These are phyloP conservation scores for Hydroisotoma schaefferi DNA, from an alignment of 2,888 invertebrate species.

Conservation along the genomic window DNA sequence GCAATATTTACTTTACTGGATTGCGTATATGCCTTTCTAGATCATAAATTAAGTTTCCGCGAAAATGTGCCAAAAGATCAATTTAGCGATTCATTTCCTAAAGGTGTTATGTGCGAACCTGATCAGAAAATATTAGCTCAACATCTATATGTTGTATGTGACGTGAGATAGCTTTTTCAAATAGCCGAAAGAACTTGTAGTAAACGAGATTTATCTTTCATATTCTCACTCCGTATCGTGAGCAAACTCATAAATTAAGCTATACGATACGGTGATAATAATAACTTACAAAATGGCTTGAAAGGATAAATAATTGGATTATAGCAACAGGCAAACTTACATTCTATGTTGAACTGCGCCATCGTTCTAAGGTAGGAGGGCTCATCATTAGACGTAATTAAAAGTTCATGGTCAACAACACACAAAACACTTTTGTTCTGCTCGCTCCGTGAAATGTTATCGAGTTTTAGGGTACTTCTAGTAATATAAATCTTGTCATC, in stretches of 20 bases:
- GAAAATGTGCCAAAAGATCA: constrained; percentile 14
- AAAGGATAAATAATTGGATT: no score
- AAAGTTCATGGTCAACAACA: constrained; percentile 68
- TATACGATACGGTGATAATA: background rate
- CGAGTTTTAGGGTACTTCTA: constrained; percentile 64
- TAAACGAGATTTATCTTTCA: no score
- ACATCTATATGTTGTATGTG: no score
- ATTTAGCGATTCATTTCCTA: constrained; percentile 11
- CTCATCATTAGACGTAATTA: constrained; percentile 55
- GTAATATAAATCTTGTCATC: constrained; percentile 49
- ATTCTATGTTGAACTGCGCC: constrained; percentile 64
- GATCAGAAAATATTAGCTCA: no score
- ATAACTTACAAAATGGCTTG: background rate
- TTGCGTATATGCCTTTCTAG: no score
- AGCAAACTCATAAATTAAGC: background rate
- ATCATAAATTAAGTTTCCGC: constrained; percentile 3
- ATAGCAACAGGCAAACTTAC: no score
- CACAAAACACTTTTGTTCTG: constrained; percentile 84
- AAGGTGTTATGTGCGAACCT: no score
- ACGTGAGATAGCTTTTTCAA: no score
- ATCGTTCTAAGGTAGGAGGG: constrained; percentile 33
- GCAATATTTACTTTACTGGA: no score
- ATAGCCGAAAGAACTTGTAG: no score
- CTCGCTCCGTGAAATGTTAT: constrained; percentile 74
- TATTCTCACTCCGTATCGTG: no score